Evolutionary conservation across 2,888 invertebrate genomes (phyloP).

Genomic region (Chymomyza amoena): DNA sequence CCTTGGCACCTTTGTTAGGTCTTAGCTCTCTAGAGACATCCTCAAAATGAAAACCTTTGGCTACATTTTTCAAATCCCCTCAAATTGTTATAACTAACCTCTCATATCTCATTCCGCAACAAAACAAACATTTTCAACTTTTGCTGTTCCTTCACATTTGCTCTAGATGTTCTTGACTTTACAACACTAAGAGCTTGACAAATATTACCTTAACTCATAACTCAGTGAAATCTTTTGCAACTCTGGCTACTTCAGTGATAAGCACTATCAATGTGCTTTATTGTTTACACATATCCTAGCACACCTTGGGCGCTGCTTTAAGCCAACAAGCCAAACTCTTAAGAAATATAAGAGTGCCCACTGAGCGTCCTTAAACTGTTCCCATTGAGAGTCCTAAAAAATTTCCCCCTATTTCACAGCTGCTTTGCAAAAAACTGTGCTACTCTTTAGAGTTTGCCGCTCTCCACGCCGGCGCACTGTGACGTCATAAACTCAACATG

Average conservation of each 20-base stretch:
- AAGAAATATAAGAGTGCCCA: constrained; percentile 19
- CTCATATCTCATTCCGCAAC: no score
- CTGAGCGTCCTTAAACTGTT: constrained; percentile 13
- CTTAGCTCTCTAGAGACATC: no score
- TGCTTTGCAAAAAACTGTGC: constrained; percentile 22
- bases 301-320: not conserved
- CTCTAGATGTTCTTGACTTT: not conserved
- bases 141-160: not conserved
- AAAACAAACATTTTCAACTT: constrained; percentile 13
- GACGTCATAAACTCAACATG: constrained; percentile 41
- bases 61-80: no score
- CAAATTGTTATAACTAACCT: no score
- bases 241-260: constrained; percentile 35
- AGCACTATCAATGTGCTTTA: constrained; percentile 47
- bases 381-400: constrained; percentile 31
- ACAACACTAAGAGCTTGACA: not conserved
- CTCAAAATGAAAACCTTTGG: no score
- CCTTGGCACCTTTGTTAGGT: no score
- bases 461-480: constrained; percentile 41
- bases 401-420: constrained; percentile 4
- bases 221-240: not conserved
- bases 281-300: constrained; percentile 40
- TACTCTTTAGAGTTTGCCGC: not conserved
- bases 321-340: constrained; percentile 29
- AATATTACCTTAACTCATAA: not conserved